A percentile compares a stretch with the other conserved stretches of the same genome.
Evolutionary conservation across 2,888 invertebrate species (phyloP).

Genomic region (Nomada flava): DNA sequence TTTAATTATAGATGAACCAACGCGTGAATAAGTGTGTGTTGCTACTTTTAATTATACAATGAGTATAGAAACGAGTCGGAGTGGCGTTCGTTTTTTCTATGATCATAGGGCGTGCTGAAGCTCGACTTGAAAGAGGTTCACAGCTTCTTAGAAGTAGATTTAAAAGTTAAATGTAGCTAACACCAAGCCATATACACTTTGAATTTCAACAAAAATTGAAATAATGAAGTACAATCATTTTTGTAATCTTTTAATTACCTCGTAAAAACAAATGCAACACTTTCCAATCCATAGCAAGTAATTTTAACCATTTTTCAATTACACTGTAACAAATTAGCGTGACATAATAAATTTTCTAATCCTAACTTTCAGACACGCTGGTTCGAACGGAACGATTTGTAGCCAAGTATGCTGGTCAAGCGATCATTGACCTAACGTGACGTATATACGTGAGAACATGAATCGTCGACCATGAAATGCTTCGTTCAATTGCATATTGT

Average conservation of each 20-base stretch:
- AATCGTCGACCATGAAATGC: constrained; percentile 35
- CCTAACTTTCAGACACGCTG: not conserved
- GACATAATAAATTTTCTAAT: too few relatives aligned
- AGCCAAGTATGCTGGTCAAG: not conserved
- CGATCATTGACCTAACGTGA: constrained; percentile 38
- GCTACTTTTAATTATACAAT: constrained; percentile 1
- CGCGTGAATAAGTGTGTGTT: not conserved
- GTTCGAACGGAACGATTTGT: not conserved
- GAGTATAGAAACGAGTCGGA: constrained; percentile 24
- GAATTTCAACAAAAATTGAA: too few relatives aligned
- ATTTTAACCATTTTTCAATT: too few relatives aligned
- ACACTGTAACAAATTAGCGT: too few relatives aligned
- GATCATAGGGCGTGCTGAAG: not conserved
- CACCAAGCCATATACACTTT: too few relatives aligned
- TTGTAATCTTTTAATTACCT: too few relatives aligned
- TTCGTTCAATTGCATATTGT: constrained; percentile 36
- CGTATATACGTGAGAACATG: not conserved
- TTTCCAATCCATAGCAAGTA: too few relatives aligned
- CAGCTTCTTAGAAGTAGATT: not conserved
- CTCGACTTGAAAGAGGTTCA: not conserved
- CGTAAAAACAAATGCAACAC: too few relatives aligned
- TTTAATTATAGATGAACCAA: not conserved
- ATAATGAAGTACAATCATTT: too few relatives aligned
- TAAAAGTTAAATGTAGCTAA: not conserved
- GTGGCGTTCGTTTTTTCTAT: constrained; percentile 7